Percentiles rank a stretch among this genome's conserved stretches.
Conservation (phyloP, 53 echinoderm and acorn worm species). For the Hippasteria phrygiana region DNA sequence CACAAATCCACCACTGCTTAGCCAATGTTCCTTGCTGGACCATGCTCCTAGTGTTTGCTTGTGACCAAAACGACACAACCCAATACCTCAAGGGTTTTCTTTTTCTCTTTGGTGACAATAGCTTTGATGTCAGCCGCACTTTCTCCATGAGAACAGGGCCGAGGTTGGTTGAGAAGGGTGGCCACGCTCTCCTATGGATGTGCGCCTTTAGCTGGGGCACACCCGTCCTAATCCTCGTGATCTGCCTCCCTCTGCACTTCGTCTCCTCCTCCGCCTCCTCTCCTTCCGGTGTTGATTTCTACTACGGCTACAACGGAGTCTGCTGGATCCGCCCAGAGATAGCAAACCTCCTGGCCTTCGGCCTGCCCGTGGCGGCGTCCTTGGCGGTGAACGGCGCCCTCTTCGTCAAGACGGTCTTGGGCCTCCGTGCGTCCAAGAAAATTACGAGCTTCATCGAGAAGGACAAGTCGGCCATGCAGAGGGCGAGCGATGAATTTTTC, state of each 20-base stretch:
- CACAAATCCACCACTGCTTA: too few species aligned
- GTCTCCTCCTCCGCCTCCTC: constrained; percentile 12
- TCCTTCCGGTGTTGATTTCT: constrained; percentile 20
- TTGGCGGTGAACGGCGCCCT: constrained; percentile 35
- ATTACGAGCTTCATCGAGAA: constrained; percentile 59
- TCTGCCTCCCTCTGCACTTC: constrained; percentile 57
- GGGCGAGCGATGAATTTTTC: constrained; percentile 60
- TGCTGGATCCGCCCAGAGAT: constrained; percentile 59
- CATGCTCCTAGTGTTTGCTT: too few species aligned
- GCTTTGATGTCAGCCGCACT: constrained; percentile 68
- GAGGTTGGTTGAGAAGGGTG: constrained; percentile 16
- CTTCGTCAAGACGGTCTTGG: constrained; percentile 46
- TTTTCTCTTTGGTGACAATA: background rate
- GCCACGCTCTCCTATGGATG: constrained; percentile 37
- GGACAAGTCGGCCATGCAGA: constrained; percentile 45
- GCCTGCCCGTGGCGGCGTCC: constrained; percentile 65
- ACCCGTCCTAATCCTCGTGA: constrained; percentile 10
- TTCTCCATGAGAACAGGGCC: constrained; percentile 56
- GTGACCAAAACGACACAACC: too few species aligned
- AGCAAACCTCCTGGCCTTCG: constrained; percentile 54
- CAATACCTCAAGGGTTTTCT: background rate
- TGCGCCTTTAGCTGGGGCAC: constrained; percentile 57
- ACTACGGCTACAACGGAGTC: constrained; percentile 27
- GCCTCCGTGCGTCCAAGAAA: constrained; percentile 55
- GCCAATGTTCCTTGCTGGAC: too few species aligned